Base-by-base conservation (phyloP, 1,140 invertebrate species). In the Drosophila ironensis region DNA sequence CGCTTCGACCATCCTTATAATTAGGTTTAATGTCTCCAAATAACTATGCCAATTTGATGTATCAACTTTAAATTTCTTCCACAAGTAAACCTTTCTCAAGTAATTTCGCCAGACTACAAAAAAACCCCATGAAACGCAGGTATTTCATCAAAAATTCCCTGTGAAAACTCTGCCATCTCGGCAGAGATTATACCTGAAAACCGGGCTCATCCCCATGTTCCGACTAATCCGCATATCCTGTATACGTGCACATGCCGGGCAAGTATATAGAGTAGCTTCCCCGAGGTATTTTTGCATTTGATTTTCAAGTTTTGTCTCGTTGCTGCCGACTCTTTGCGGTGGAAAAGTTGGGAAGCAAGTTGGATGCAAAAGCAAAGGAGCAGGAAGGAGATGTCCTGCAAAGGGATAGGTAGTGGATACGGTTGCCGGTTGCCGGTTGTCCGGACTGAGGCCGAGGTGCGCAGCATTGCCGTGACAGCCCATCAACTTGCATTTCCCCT, bases 231-330 rank as follows among this genome's bases (percentile, higher is more conserved):
- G 0, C 1, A 41, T 33, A 64, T 24, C 35, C 48, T 4, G 22
- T 54, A 25, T 0, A 19, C 19, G 41, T n/a, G n/a, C n/a, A 37
- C 6, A 16, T 45, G 24, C 12, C 20, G 24, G 27, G 22, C 6
- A 27, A 4, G n/a, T 14, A 28, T 11, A 53, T 40, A 45, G 35
- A 63, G 59, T 52, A 69, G 42, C 56, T 56, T 66, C 37, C 51
- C 59, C 37, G 16, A 60, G 57, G 53, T 77, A 81, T 75, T 75
- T 72, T 70, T 61, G 76, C 69, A 68, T 76, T 76, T 81, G 76
- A 76, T 82, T 82, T 82, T 45, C 61, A 50, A 82, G 66, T 70
- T 61, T 40, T 54, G 60, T 22, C 46, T 35, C 35, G 44, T 50
- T 27, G 38, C 28, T 7, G 7, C 7, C n/a, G 25, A 12, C 30